These are phyloP conservation scores for Littorina saxatilis DNA, from an alignment of 1,140 invertebrate species.

Conservation along the genomic window DNA sequence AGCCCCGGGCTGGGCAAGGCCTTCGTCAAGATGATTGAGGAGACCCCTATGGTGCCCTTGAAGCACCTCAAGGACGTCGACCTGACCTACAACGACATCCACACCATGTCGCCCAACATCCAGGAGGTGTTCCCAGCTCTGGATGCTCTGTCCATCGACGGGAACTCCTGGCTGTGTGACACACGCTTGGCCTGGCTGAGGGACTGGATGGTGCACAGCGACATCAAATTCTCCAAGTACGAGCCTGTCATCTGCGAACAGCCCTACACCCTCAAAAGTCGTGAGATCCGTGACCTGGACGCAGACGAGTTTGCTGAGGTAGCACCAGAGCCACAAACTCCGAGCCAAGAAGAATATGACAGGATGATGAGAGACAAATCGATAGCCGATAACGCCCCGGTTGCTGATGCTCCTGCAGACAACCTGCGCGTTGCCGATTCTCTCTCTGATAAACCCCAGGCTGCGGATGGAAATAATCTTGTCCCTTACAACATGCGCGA, in stretches of 20 bases:
- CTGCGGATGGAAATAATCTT: not conserved
- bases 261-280: conserved; percentile 55
- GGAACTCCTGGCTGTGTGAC: conserved; percentile 76
- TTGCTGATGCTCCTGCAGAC: not conserved
- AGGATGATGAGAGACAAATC: not conserved
- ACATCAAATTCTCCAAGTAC: conserved; percentile 61
- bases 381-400: not conserved
- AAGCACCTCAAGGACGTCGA: conserved; percentile 80
- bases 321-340: not conserved
- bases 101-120: conserved; percentile 82
- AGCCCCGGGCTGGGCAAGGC: conserved; percentile 84
- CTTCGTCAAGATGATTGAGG: conserved; percentile 77
- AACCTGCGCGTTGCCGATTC: no score
- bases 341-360: not conserved
- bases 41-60: conserved; percentile 62
- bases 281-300: conserved; percentile 40
- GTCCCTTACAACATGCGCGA: not conserved
- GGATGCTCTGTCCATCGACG: conserved; percentile 72
- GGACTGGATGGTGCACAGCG: conserved; percentile 71
- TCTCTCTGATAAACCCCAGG: not conserved
- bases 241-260: conserved; percentile 58
- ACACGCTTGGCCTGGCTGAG: conserved; percentile 71
- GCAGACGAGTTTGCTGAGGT: conserved; percentile 47
- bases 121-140: conserved; percentile 84
- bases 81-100: conserved; percentile 81